phyloP scores from a whole-genome alignment of 2,888 invertebrate genomes.

The Platycnemis pennipes region DNA sequence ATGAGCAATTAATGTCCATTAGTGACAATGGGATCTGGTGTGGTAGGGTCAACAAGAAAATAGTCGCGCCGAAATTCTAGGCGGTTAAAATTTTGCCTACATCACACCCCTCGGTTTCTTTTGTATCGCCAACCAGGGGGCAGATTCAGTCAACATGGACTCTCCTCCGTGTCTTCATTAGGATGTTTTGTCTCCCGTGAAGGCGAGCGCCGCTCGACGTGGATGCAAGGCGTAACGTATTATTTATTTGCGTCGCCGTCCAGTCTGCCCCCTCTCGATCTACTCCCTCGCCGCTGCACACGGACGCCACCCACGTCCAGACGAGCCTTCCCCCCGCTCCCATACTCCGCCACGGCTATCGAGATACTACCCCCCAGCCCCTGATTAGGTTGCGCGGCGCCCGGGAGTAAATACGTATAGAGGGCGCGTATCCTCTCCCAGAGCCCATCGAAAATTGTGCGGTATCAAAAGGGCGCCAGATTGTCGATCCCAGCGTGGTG shows the following conservation, averaged over 20 bases:
- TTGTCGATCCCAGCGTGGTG: neutral
- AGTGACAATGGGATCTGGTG: no score
- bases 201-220: neutral
- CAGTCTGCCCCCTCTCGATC: neutral
- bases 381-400: neutral
- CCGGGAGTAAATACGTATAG: neutral
- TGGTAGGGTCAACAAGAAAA: no score
- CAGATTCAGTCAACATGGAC: neutral
- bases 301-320: neutral
- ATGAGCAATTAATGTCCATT: no score
- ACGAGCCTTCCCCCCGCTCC: neutral
- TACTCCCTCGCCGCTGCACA: neutral
- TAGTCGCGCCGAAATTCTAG: no score
- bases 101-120: no score
- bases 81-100: no score
- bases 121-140: neutral
- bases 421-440: neutral
- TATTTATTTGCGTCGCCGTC: neutral
- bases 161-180: neutral
- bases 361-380: neutral
- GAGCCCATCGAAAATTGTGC: constrained; percentile 10
- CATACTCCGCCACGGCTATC: neutral
- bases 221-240: neutral
- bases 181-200: neutral
- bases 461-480: neutral